Conservation (phyloP, 1,140 invertebrate genomes). For the Anoplophora glabripennis region DNA sequence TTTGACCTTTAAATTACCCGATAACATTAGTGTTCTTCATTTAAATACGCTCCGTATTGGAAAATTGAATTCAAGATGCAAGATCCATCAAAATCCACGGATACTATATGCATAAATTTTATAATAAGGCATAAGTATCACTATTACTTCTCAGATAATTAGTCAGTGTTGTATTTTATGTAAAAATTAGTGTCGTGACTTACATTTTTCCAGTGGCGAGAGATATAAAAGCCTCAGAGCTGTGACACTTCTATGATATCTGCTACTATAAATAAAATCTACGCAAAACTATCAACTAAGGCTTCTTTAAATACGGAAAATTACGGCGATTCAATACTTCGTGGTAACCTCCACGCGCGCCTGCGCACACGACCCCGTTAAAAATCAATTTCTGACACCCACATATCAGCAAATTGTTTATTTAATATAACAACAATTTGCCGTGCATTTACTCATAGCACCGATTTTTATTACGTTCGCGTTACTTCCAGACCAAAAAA, state of each 20-base stretch:
- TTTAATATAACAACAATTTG: not conserved
- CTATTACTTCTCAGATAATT: too few relatives aligned
- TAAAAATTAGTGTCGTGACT: not conserved
- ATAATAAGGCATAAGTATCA: too few relatives aligned
- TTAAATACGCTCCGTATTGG: too few relatives aligned
- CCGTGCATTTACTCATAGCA: too few relatives aligned
- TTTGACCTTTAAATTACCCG: too few relatives aligned
- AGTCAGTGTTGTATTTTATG: too few relatives aligned
- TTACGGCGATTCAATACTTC: not conserved
- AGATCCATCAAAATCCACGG: too few relatives aligned
- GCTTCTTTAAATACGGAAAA: not conserved
- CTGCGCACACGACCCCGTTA: not conserved
- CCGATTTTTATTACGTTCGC: too few relatives aligned
- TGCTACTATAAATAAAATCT: not conserved
- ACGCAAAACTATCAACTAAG: not conserved
- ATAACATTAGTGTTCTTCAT: too few relatives aligned
- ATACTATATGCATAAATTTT: too few relatives aligned
- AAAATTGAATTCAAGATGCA: too few relatives aligned
- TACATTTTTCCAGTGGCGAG: not conserved
- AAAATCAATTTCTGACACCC: conserved; percentile 14
- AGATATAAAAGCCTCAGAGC: not conserved
- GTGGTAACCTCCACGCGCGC: not conserved
- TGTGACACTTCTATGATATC: not conserved
- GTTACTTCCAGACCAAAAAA: too few relatives aligned
- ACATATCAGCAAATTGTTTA: not conserved